These are phyloP conservation scores for Pomacea maculata DNA, from an alignment of 1,140 invertebrate genomes.

Conservation along the genomic window DNA sequence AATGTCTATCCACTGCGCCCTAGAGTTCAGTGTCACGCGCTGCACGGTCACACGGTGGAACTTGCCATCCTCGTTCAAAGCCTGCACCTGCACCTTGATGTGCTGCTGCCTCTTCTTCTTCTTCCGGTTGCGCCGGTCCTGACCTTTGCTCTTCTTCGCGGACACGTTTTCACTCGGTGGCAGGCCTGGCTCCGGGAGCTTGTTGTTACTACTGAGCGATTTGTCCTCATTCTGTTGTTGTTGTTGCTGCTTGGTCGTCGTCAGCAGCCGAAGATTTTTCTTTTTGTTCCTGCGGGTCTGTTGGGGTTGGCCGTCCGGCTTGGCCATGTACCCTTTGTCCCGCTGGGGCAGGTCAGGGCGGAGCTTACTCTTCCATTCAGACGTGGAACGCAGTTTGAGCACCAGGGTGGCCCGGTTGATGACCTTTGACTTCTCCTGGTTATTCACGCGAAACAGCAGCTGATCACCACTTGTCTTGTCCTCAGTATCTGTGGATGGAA, in stretches of 20 bases:
- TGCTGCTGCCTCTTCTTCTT: background rate
- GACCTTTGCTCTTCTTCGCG: too few relatives aligned
- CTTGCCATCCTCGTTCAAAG: background rate
- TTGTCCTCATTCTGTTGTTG: too few relatives aligned
- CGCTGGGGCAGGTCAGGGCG: too few relatives aligned
- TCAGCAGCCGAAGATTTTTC: too few relatives aligned
- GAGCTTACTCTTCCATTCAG: too few relatives aligned
- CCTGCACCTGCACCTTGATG: constrained; percentile 14
- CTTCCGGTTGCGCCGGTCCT: background rate
- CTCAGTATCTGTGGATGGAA: constrained; percentile 1
- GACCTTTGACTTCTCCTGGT: constrained; percentile 6
- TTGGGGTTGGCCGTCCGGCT: too few relatives aligned
- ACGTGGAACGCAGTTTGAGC: constrained; percentile 1
- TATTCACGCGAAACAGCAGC: constrained; percentile 13
- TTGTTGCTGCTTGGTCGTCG: too few relatives aligned
- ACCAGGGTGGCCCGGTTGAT: constrained; percentile 19
- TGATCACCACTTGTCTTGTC: background rate
- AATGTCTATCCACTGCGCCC: constrained; percentile 5
- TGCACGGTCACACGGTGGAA: constrained; percentile 14
- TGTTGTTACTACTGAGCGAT: too few relatives aligned
- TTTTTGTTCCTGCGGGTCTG: too few relatives aligned
- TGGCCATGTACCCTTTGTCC: too few relatives aligned
- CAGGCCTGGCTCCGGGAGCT: too few relatives aligned
- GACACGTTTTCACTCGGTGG: too few relatives aligned
- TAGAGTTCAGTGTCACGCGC: constrained; percentile 6